Evolutionary conservation across 1,140 invertebrate species (phyloP).

Genomic region (Batillaria attramentaria): DNA sequence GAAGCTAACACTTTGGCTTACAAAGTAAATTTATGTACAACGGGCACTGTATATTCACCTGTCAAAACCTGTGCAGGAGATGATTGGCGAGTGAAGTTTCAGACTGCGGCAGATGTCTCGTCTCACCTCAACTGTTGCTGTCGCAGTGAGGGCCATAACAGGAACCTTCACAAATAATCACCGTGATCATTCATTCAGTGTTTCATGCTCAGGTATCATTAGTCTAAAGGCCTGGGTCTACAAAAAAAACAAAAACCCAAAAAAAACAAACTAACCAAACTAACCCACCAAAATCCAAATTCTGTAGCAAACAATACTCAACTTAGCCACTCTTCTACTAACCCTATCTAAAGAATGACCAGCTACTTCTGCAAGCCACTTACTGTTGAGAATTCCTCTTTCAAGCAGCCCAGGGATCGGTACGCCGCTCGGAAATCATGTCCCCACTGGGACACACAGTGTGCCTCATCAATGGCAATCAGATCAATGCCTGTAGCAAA

Average conservation of each 20-base stretch:
- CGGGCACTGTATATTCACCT: slow-evolving; percentile 64
- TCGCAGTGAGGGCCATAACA: slow-evolving; percentile 92
- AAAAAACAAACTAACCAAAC: too few relatives aligned
- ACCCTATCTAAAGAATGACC: too few relatives aligned
- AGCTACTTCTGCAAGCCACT: slow-evolving; percentile 7
- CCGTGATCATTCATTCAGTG: too few relatives aligned
- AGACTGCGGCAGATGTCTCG: slow-evolving; percentile 77
- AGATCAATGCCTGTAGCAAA: slow-evolving; percentile 62
- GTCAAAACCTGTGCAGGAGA: slow-evolving; percentile 84
- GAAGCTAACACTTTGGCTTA: background rate
- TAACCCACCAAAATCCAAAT: too few relatives aligned
- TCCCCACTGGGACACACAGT: slow-evolving; percentile 96
- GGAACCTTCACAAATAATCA: too few relatives aligned
- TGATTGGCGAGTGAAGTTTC: slow-evolving; percentile 75
- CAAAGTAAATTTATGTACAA: background rate
- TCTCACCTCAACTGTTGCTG: slow-evolving; percentile 85
- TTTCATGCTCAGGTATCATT: too few relatives aligned
- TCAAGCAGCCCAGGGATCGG: slow-evolving; percentile 86
- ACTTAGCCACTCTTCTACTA: too few relatives aligned
- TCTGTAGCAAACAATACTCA: too few relatives aligned
- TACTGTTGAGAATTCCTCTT: slow-evolving; percentile 73
- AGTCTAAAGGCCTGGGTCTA: too few relatives aligned
- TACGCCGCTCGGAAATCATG: slow-evolving; percentile 94
- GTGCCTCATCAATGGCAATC: slow-evolving; percentile 95
- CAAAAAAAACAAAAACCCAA: too few relatives aligned